Base-by-base conservation (phyloP, 2,888 invertebrate genomes). In the Crematogaster levior region DNA sequence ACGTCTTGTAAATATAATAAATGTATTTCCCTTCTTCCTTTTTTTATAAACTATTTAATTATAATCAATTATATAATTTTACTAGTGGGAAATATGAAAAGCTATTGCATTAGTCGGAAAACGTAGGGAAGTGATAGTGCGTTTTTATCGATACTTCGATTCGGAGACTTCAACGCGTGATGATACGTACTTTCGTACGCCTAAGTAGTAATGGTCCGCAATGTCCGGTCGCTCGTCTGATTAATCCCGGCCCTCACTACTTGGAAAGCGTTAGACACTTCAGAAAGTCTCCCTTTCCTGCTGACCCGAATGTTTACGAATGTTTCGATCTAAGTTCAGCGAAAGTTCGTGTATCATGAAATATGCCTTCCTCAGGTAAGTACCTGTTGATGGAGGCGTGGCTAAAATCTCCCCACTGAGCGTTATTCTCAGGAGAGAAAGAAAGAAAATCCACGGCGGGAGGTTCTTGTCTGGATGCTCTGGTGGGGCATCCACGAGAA, bases 321-420 rank as follows among this genome's bases (percentile, higher is more conserved):
- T n/a, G n/a, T n/a, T 6, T n/a, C n/a, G 63, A 40, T 68, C 34
- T 43, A 58, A 34, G 18, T 43, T 77, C 56, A 56, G 43, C 70
- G 70, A 56, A 56, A 63, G 72, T 63, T 46, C 7, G 63, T 24
- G 24, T 56, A 46, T 58, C 30, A 24, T n/a, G 51, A 74, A 61
- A 51, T 81, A 40, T 48, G 66, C 74, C n/a, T 81, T 12, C 30
- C 34, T 10, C 9, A 21, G 58, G 43, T 51, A 63, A n/a, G 51
- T 73, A 72, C 68, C 37, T 75, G 56, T 85, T 75, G 84, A 27
- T 6, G 72, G 85, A 56, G 85, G 85, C 85, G 85, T 85, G 85
- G 85, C 75, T 58, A 74, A 37, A 30, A 46, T 46, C 37, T 58
- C 81, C 80, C 75, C 83, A 70, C 82, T 63, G 46, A n/a, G 1